phyloP scores from a whole-genome alignment of 2,888 invertebrate genomes.

The Oeneis ivallda region DNA sequence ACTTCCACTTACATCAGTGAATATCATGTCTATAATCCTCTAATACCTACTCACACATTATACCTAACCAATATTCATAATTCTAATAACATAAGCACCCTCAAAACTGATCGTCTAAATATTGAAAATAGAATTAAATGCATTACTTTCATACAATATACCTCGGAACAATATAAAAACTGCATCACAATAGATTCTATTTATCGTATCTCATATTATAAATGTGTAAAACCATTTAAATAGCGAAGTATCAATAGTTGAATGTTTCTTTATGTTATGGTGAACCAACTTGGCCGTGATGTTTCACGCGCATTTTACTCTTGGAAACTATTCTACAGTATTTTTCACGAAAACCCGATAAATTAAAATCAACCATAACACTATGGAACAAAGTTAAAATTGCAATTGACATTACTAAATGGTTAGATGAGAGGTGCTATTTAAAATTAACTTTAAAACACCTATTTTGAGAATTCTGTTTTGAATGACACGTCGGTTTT shows the following conservation, averaged over 20 bases:
- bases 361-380: conserved; percentile 41
- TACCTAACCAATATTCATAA: conserved; percentile 23
- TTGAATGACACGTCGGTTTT: not conserved
- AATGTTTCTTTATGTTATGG: conserved; percentile 77
- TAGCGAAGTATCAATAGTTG: conserved; percentile 76
- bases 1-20: not conserved
- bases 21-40: conserved; percentile 14
- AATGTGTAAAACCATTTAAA: conserved; percentile 82
- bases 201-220: conserved; percentile 79
- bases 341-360: conserved; percentile 32
- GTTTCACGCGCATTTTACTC: conserved; percentile 78
- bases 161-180: conserved; percentile 70
- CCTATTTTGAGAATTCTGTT: conserved; percentile 16
- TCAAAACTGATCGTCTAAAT: conserved; percentile 62
- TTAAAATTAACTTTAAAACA: conserved; percentile 37
- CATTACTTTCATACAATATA: conserved; percentile 78
- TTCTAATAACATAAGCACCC: conserved; percentile 48
- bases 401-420: conserved; percentile 20
- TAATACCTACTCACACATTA: conserved; percentile 16
- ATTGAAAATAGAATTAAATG: conserved; percentile 75
- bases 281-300: conserved; percentile 80
- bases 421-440: not conserved
- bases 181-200: conserved; percentile 66
- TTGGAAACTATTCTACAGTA: conserved; percentile 49
- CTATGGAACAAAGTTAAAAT: conserved; percentile 30